phyloP scores from a whole-genome alignment of 2,888 invertebrate genomes.

The Rhyacophila evoluta region DNA sequence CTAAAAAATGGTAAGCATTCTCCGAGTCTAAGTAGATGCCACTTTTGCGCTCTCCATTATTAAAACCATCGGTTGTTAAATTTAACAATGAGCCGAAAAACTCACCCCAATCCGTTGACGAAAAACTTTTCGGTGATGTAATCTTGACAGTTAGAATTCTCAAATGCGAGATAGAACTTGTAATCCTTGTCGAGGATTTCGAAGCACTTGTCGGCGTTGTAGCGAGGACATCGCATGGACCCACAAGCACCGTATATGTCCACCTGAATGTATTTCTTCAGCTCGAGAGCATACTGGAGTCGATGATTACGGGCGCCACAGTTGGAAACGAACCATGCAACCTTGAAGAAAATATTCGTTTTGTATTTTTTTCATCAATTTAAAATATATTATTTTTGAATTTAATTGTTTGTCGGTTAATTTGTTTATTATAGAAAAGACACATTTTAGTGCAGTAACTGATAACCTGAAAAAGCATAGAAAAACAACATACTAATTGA shows the following conservation, averaged over 20 bases:
- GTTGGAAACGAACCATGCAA: slow-evolving; percentile 99
- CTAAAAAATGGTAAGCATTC: too few species aligned
- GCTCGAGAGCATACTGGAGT: slow-evolving; percentile 86
- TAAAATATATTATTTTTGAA: too few species aligned
- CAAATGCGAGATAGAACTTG: slow-evolving; percentile 97
- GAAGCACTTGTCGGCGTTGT: slow-evolving; percentile 85
- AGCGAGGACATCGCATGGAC: slow-evolving; percentile 84
- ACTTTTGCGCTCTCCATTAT: too few species aligned
- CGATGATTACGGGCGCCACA: slow-evolving; percentile 94
- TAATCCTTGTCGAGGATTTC: slow-evolving; percentile 92
- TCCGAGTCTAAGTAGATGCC: too few species aligned
- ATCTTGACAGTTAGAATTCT: slow-evolving; percentile 96
- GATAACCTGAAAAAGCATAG: too few species aligned
- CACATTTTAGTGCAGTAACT: too few species aligned
- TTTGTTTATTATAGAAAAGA: too few species aligned
- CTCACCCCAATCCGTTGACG: slow-evolving; percentile 91
- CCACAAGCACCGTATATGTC: slow-evolving; percentile 96
- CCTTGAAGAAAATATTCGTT: slow-evolving; percentile 62
- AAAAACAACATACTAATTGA: too few species aligned
- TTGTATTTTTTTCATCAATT: too few species aligned
- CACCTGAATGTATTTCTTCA: slow-evolving; percentile 87
- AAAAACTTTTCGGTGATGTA: slow-evolving; percentile 98
- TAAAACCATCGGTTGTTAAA: too few species aligned
- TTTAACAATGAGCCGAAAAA: too few species aligned
- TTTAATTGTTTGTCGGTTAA: too few species aligned